Base-by-base conservation (phyloP, 2,888 invertebrate species). In the Apotomis turbidana region DNA sequence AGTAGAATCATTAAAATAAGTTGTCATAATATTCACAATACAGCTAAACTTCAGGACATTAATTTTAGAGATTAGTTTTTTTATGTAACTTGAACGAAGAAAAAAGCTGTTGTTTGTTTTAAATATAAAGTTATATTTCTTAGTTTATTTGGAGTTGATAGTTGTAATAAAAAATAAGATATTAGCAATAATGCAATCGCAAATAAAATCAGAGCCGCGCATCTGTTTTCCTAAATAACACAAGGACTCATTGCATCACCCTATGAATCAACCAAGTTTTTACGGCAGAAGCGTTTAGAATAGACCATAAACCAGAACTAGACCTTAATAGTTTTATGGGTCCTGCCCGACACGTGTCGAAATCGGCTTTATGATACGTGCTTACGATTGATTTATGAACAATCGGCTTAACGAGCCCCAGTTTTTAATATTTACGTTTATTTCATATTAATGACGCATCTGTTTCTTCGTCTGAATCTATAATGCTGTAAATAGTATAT, bases 331-430 rank as follows among this genome's bases (percentile, higher is more conserved):
- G 62, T 63, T 74, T 70, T 67, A 74, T 58, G 58, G n/a, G 66
- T 27, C 59, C n/a, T 61, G 54, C n/a, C 78, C 78, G 81, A 79
- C 81, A 81, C 80, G 83, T 87, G 87, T 87, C 83, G 83, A 85
- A 86, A 85, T 82, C 76, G 74, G 75, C 79, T 78, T 76, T 77
- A 76, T 77, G 77, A 73, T 73, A 72, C 74, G 74, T 61, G 71
- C 68, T 76, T 79, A 73, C 44, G 60, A 27, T 64, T 73, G 57
- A 57, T 78, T 80, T 79, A 79, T 80, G 78, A 75, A 73, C 44
- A 67, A 71, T 62, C 12, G 54, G 44, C 15, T 66, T 67, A 67
- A 71, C 67, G 71, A 71, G 71, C 27, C 55, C 67, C n/a, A 67
- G 55, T 67, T 67, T 64, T 71, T 61, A 61, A 71, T 71, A 71